These are phyloP conservation scores for Drosophila lacteicornis DNA, from an alignment of 1,140 invertebrate genomes.

Conservation along the genomic window DNA sequence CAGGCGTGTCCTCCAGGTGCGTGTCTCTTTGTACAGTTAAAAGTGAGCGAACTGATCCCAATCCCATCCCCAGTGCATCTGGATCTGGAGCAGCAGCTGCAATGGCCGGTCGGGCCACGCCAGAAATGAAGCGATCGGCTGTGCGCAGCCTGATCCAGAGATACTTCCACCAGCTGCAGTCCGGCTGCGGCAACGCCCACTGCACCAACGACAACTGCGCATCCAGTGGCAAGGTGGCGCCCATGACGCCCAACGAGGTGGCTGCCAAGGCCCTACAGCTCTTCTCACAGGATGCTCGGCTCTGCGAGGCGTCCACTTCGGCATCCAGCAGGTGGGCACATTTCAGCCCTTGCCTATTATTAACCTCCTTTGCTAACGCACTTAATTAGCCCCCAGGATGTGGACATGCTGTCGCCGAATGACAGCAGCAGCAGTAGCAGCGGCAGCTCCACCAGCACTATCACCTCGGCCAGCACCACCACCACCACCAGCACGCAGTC, in stretches of 20 bases:
- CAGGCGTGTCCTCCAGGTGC: conserved; percentile 75
- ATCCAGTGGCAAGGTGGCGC: conserved; percentile 93
- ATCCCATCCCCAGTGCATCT: conserved; percentile 42
- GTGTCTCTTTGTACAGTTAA: not conserved
- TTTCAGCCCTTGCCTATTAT: not conserved
- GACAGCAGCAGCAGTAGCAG: conserved; percentile 70
- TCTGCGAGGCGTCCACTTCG: conserved; percentile 88
- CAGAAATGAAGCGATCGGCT: conserved; percentile 94
- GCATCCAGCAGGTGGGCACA: conserved; percentile 17
- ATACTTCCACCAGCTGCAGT: conserved; percentile 96
- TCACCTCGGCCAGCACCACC: conserved; percentile 67
- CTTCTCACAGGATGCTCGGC: conserved; percentile 92
- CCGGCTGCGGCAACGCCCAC: conserved; percentile 94
- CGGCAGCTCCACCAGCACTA: conserved; percentile 60
- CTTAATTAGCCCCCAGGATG: conserved; percentile 54
- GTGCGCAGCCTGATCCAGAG: conserved; percentile 95
- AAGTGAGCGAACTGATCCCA: not conserved
- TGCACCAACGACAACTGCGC: conserved; percentile 95
- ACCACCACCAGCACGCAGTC: conserved; percentile 67
- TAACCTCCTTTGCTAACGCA: not conserved
- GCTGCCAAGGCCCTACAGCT: conserved; percentile 94
- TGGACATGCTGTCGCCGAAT: conserved; percentile 73
- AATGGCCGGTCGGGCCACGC: conserved; percentile 68
- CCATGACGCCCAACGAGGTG: conserved; percentile 94
- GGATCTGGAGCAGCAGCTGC: conserved; percentile 53